These are phyloP conservation scores for Sula dactylatra DNA, from an alignment of 2,113 vertebrate genomes.

Conservation along the genomic window DNA sequence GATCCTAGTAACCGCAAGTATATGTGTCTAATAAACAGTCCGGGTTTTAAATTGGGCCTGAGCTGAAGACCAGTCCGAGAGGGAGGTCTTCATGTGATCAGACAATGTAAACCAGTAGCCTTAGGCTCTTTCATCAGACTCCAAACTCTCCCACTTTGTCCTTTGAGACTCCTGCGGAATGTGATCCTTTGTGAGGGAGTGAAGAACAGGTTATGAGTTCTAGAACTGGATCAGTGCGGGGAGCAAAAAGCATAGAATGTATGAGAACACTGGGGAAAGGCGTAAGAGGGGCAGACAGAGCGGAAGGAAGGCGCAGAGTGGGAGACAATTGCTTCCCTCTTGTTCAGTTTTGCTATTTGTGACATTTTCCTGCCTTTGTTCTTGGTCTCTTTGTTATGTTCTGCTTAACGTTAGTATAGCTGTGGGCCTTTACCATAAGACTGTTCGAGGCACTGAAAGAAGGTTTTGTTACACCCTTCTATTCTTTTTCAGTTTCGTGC, in stretches of 20 bases:
- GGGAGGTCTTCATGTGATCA: not conserved
- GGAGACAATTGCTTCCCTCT: not conserved
- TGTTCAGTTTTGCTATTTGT: not conserved
- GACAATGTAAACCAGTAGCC: not conserved
- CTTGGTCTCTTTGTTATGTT: not conserved
- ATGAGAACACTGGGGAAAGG: not conserved
- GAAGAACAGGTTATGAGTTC: not conserved
- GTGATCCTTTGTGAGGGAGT: not conserved
- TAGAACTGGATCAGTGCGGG: not conserved
- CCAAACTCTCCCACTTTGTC: not conserved
- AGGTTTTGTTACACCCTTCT: not conserved
- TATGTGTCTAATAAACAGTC: too few relatives aligned
- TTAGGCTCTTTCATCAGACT: not conserved
- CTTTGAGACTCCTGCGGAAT: not conserved
- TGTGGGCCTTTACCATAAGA: not conserved
- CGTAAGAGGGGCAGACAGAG: not conserved
- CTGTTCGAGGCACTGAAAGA: not conserved
- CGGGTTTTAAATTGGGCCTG: not conserved
- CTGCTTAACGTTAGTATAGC: not conserved
- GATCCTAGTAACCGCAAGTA: too few relatives aligned
- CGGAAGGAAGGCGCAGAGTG: not conserved
- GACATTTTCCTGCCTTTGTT: not conserved
- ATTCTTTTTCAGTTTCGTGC: not conserved
- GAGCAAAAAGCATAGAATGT: not conserved
- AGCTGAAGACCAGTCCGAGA: not conserved